Conservation (phyloP, 1,140 invertebrate genomes). For the Drosophila gunungcola region DNA sequence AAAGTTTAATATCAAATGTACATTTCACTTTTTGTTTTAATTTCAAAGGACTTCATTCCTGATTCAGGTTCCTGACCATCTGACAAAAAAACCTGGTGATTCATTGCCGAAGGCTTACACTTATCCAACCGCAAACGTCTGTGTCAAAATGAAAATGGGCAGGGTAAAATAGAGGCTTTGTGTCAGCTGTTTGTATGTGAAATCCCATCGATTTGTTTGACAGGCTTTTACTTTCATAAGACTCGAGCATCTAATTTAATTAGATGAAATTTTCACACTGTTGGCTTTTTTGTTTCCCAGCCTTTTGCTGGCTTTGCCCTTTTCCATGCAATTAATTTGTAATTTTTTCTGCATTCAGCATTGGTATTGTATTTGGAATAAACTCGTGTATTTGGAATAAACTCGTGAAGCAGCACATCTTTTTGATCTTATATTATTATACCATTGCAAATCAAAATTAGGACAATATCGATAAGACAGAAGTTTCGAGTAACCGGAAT, state of each 20-base stretch:
- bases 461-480: no score
- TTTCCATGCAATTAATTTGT: slow-evolving; percentile 10
- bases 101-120: slow-evolving; percentile 24
- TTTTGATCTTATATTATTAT: no score
- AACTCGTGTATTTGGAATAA: no score
- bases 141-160: not conserved
- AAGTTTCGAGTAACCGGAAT: no score
- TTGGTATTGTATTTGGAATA: no score
- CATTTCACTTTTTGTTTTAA: not conserved
- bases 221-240: slow-evolving; percentile 61
- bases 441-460: no score
- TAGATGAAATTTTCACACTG: slow-evolving; percentile 70
- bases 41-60: not conserved
- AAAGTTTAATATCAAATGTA: no score
- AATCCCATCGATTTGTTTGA: slow-evolving; percentile 76
- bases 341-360: not conserved
- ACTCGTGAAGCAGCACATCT: no score
- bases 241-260: slow-evolving; percentile 70
- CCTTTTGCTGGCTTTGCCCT: slow-evolving; percentile 5
- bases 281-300: slow-evolving; percentile 29
- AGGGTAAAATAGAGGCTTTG: slow-evolving; percentile 12
- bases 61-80: slow-evolving; percentile 2
- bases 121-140: slow-evolving; percentile 21
- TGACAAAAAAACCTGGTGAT: slow-evolving; percentile 28
- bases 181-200: slow-evolving; percentile 37